Base-by-base conservation (phyloP, 2,888 invertebrate species). In the Ochropleura leucogaster region DNA sequence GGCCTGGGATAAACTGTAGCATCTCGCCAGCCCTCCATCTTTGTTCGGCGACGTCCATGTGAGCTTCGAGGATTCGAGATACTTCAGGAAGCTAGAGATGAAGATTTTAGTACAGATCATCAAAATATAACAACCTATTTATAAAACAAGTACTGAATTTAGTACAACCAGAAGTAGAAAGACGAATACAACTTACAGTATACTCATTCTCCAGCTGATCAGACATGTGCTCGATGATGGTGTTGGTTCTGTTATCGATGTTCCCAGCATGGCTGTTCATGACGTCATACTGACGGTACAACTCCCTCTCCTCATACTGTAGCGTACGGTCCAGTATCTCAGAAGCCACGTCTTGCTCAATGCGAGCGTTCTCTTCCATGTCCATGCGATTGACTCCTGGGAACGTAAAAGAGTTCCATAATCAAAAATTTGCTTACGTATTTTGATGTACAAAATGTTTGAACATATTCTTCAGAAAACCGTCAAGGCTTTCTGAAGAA, bases 211-310 rank as follows among this genome's bases (percentile, higher is more conserved):
- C 90, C 20, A 96, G 80, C 57, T 94, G 90, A 12, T 92, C 94
- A 2, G 94, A 89, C 9, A 96, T 94, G 51, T 92, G 92, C 63
- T 96, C 96, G 0, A 96, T 94, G 66, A 96, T 94, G 2, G 90
- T 78, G 69, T 96, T 96, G 20, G 96, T 95, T 63, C 92, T 92
- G 82, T 96, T 96, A 73, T 96, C 96, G 3, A 96, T 92, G 67
- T 91, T 89, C 9, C 95, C 94, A 0, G 94, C 94, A 74, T 94
- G 94, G 57, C 90, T 91, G 69, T 90, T 94, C 79, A 95, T 90
- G 16, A 90, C 88, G 70, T 93, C 94, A 66, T 90, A 91, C 77
- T 93, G 93, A 0, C 90, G 87, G 85, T 91, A 94, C 79, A 94
- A 79, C 82, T 93, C 93, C 0, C 89, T 88, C 81, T 96, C 94